These are phyloP conservation scores for Graphium colonna DNA, from an alignment of 2,888 invertebrate species.

Conservation along the genomic window DNA sequence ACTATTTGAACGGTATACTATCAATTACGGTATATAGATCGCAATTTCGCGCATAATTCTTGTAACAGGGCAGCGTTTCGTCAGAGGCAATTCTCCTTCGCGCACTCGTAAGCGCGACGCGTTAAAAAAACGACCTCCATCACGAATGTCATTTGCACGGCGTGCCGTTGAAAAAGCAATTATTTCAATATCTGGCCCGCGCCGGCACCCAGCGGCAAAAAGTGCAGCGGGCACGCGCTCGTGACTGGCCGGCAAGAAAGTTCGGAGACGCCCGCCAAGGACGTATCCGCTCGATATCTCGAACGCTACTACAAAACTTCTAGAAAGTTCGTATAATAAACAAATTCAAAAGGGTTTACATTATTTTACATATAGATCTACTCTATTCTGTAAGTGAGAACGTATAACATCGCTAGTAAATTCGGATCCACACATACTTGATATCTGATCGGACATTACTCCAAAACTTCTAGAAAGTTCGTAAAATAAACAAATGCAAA, in stretches of 20 bases:
- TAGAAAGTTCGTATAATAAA: background rate
- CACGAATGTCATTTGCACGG: slow-evolving; percentile 79
- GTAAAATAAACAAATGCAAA: no score
- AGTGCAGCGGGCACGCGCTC: slow-evolving; percentile 69
- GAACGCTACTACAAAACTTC: background rate
- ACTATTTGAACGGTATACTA: background rate
- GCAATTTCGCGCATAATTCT: background rate
- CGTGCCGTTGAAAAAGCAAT: slow-evolving; percentile 78
- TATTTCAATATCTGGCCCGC: slow-evolving; percentile 76
- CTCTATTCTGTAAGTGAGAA: no score
- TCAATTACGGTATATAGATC: background rate
- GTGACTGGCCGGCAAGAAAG: slow-evolving; percentile 63
- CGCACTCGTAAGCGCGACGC: slow-evolving; percentile 49
- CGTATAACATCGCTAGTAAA: no score
- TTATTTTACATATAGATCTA: no score
- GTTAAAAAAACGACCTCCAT: slow-evolving; percentile 76
- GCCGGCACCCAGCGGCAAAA: slow-evolving; percentile 58
- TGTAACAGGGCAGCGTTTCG: slow-evolving; percentile 63
- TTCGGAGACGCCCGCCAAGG: slow-evolving; percentile 60
- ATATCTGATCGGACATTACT: no score
- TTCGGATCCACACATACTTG: no score
- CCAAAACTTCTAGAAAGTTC: no score
- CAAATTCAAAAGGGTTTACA: no score
- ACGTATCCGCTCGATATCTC: slow-evolving; percentile 31
- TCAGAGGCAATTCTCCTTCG: slow-evolving; percentile 70